Evolutionary conservation across 1,140 invertebrate species (phyloP), one percentile per base, ranked within the genome.

Genomic region (Atta texana): DNA sequence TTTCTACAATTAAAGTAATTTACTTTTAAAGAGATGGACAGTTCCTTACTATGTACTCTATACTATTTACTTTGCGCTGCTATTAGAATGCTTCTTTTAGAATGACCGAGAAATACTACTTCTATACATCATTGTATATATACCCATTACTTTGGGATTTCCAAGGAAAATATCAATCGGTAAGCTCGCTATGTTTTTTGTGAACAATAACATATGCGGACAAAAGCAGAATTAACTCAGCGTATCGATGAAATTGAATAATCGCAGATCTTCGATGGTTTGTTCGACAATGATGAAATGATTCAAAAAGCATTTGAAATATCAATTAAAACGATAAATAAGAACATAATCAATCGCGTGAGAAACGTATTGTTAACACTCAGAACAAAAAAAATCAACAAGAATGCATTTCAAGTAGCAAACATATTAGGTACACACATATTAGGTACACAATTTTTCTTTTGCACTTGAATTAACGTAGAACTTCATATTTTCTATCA

Each of bases 281-380:
- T 93, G 24, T 92, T 93, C 51, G 92, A 93, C 6, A 75, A 75
- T 10, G 87, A 92, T 53, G 82, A 90, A 10, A 57, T 49, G 21
- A 71, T 92, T 39, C 57, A 89, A 72, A 89, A 77, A 80, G 84
- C 87, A 2, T 92, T 92, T 64, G 78, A 92, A 34, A 59, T 89
- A 34, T 90, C 90, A 31, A 59, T 86, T 24, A 81, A 81, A 61
- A 18, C 88, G 12, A 76, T 91, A 21, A 91, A 92, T 44, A 90
- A 24, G 57, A 88, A 92, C 21, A 86, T 87, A 10, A 72, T 39
- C 53, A 57, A 81, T 3, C 55, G 59, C 7, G 68, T 88, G 1
- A 76, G 16, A 10, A 81, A 44, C 14, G 10, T 91, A 24, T 59
- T 21, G 21, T 28, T 92, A 14, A 59, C 12, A 55, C n/a, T 84